Percentiles rank a stretch among this genome's conserved stretches.
Evolutionary conservation across 2,888 invertebrate species (phyloP).

Genomic region (Crocallis elinguaria): DNA sequence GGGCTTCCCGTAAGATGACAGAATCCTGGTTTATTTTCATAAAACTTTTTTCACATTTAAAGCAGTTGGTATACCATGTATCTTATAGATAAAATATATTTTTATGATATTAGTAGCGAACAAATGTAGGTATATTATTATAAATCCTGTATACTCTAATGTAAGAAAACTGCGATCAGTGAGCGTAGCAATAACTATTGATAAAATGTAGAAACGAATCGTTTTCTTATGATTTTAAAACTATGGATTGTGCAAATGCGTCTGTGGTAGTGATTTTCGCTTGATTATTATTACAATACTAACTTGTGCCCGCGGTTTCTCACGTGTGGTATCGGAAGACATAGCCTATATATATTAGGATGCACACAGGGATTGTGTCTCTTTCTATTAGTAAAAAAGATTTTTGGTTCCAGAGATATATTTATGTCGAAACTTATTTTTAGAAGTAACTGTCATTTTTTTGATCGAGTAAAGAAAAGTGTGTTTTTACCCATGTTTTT

Average conservation of each 20-base stretch:
- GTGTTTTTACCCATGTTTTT: no score
- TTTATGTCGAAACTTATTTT: no score
- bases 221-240: conserved; percentile 53
- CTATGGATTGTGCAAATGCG: conserved; percentile 40
- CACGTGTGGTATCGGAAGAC: no score
- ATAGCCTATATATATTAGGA: no score
- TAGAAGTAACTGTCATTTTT: no score
- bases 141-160: conserved; percentile 21
- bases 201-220: conserved; percentile 28
- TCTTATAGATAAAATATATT: neutral
- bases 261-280: conserved; percentile 48
- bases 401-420: no score
- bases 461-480: no score
- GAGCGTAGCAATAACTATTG: conserved; percentile 39
- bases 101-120: conserved; percentile 33
- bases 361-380: no score
- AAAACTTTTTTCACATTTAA: conserved; percentile 2
- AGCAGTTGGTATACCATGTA: neutral
- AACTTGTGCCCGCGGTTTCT: no score
- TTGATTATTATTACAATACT: conserved; percentile 41
- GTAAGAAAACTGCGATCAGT: conserved; percentile 50
- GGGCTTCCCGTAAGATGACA: no score
- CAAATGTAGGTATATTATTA: conserved; percentile 41
- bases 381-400: no score
- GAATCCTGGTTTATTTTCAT: no score